Evolutionary conservation across 1,140 invertebrate species (phyloP), one percentile per base, ranked within the genome.

Genomic region (Micrasema minimum): DNA sequence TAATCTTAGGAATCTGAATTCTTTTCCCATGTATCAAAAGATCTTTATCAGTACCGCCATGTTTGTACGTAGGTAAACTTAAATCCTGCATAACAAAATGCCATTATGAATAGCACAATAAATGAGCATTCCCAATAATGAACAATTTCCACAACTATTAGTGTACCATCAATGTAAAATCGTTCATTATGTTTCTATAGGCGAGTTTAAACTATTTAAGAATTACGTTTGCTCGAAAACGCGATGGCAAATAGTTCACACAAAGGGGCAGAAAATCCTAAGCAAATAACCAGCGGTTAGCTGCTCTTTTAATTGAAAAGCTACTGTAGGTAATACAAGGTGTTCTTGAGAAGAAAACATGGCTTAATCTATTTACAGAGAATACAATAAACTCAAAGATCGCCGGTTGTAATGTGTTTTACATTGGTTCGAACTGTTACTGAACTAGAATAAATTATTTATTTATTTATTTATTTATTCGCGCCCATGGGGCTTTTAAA

Each of bases 321-420:
- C n/a, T 62, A 43, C 38, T 43, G 11, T 20, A 38, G 35, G 14
- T 23, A 14, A 57, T 37, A 57, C 16, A n/a, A 62, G 38, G 37
- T 43, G 57, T n/a, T 43, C 7, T 43, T 22, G 37, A 23, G 57
- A 62, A 62, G 37, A 62, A 43, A n/a, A 45, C 41, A 62, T 22
- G 37, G 10, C 38, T n/a, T 72, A 67, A 72, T 72, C 70, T 48
- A 43, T n/a, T n/a, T n/a, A n/a, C n/a, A n/a, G n/a, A n/a, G n/a
- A n/a, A n/a, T n/a, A n/a, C n/a, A n/a, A n/a, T n/a, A n/a, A n/a
- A n/a, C n/a, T n/a, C n/a, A n/a, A n/a, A n/a, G n/a, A n/a, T n/a
- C n/a, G n/a, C n/a, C n/a, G n/a, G n/a, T n/a, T n/a, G n/a, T n/a
- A n/a, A n/a, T n/a, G n/a, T n/a, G n/a, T n/a, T n/a, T n/a, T n/a